Evolutionary conservation across 2,888 invertebrate species (phyloP).

Genomic region (Neoitamus cyanurus): DNA sequence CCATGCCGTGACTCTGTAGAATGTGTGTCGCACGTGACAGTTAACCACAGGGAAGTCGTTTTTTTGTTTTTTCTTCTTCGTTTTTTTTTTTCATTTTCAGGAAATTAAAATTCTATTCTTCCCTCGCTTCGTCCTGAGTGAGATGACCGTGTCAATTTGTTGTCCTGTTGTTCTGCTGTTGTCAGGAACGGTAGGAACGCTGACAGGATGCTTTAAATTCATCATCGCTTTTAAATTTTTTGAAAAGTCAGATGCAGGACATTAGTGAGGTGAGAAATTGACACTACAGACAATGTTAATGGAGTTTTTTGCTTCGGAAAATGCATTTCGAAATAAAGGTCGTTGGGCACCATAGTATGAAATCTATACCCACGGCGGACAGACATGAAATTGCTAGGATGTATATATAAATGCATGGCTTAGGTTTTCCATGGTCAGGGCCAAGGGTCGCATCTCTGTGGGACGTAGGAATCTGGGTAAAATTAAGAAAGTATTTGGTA

Average conservation of each 20-base stretch:
- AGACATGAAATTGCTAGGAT: no score
- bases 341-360: no score
- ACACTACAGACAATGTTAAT: not conserved
- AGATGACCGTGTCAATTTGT: not conserved
- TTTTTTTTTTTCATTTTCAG: not conserved
- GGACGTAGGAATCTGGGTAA: no score
- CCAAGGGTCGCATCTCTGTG: no score
- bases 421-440: no score
- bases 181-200: not conserved
- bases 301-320: no score
- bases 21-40: not conserved
- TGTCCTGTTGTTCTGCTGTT: not conserved
- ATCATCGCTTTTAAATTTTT: not conserved
- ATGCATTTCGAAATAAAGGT: no score
- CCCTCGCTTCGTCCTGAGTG: not conserved
- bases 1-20: not conserved
- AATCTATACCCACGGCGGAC: no score
- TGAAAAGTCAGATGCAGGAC: no score
- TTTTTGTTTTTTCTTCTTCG: not conserved
- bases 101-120: not conserved
- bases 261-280: not conserved
- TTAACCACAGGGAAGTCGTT: not conserved
- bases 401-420: no score
- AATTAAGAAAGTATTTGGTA: no score
- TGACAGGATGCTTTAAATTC: not conserved